Evolutionary conservation across 2,888 invertebrate species (phyloP).

Genomic region (Eupithecia subumbrata): DNA sequence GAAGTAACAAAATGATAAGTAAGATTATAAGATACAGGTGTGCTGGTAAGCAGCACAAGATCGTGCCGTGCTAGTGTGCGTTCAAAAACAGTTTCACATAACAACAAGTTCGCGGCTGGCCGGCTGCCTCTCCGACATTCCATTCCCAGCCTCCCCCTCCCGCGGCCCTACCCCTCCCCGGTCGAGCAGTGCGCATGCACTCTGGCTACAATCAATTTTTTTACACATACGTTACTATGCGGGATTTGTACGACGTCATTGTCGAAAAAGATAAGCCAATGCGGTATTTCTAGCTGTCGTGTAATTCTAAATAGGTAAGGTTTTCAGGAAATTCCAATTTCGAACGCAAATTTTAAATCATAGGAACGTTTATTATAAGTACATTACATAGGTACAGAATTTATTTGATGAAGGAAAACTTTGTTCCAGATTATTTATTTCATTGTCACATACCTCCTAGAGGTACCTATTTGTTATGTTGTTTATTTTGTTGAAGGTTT

Average conservation of each 20-base stretch:
- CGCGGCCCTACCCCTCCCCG: constrained; percentile 55
- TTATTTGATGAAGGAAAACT: background rate
- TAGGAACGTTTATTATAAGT: too few relatives aligned
- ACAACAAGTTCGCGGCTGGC: constrained; percentile 76
- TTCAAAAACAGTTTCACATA: constrained; percentile 77
- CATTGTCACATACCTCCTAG: background rate
- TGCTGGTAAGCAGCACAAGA: constrained; percentile 44
- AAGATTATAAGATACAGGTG: constrained; percentile 2
- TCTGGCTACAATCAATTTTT: constrained; percentile 68
- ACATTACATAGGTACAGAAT: background rate
- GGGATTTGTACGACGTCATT: constrained; percentile 32
- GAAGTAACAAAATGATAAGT: background rate
- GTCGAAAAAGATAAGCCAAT: constrained; percentile 4
- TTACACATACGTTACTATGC: constrained; percentile 34
- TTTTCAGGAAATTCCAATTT: background rate
- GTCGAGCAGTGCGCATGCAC: constrained; percentile 79
- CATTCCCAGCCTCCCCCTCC: constrained; percentile 68
- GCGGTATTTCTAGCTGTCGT: background rate
- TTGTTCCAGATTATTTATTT: background rate
- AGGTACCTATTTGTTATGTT: background rate
- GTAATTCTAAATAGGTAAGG: background rate
- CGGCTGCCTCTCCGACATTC: constrained; percentile 80
- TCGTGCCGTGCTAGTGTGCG: constrained; percentile 58
- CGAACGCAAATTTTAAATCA: background rate
- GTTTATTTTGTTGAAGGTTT: background rate